These are phyloP conservation scores for Erythrocebus patas DNA, from an alignment of 2,113 vertebrate genomes.

Conservation along the genomic window DNA sequence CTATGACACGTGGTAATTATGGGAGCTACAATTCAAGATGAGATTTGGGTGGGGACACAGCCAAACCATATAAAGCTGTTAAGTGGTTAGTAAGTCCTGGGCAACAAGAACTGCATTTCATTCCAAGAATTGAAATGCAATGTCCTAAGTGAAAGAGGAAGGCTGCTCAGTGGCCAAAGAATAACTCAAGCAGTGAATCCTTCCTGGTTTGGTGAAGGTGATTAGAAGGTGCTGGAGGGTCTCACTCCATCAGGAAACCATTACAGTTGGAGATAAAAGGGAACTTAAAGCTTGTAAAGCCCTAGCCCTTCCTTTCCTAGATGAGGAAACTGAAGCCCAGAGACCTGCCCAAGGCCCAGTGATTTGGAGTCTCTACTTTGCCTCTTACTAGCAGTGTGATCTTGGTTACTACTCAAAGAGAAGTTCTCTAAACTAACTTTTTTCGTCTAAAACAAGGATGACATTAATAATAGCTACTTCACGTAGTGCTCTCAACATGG, in stretches of 20 bases:
- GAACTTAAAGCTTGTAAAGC: background rate
- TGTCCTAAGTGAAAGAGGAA: background rate
- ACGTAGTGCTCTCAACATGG: background rate
- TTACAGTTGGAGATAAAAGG: background rate
- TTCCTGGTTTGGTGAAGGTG: background rate
- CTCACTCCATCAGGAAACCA: background rate
- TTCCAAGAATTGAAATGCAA: background rate
- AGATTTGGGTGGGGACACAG: too few species aligned
- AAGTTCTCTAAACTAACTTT: background rate
- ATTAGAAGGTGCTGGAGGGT: background rate
- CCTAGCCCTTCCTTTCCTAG: background rate
- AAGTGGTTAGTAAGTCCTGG: background rate
- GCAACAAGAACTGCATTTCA: background rate
- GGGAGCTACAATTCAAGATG: too few species aligned
- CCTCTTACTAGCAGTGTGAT: background rate
- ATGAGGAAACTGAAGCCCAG: background rate
- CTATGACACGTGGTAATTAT: too few species aligned
- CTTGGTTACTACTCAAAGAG: background rate
- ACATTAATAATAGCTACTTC: background rate
- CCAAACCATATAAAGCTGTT: too few species aligned
- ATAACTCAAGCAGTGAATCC: background rate
- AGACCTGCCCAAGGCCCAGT: background rate
- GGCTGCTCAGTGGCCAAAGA: background rate
- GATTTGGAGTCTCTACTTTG: background rate
- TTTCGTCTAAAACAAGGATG: background rate